Base-by-base conservation (phyloP, 2,797 vertebrate species). In the Craterocephalus amniculus region DNA sequence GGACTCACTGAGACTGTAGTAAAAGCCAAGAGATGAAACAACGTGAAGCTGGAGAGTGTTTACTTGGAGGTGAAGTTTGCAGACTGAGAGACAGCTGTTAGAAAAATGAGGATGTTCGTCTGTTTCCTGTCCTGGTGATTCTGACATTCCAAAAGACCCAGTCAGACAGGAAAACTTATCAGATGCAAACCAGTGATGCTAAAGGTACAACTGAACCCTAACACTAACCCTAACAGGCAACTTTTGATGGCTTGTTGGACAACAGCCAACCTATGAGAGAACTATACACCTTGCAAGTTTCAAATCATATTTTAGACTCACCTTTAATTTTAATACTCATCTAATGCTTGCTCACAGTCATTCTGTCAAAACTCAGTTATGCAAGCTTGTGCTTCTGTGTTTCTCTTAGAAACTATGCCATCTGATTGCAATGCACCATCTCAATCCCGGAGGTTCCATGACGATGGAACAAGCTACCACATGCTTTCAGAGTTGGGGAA, bases 101-200 rank as follows among this genome's bases (percentile, higher is more conserved):
- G 58, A 72, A 61, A 83, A 64, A 81, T 81, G 36, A 79, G 83
- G 77, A 77, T 43, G 70, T 85, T 78, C 71, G 67, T 76, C 45
- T 67, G 40, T 82, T 80, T 67, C 55, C 78, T 36, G 59, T 83
- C 70, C 72, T 61, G 56, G 52, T 6, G 32, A 63, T 43, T 76
- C 76, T 73, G 84, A 78, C 16, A 67, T 26, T 51, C 36, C 55
- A 27, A 29, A 45, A 29, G 52, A 69, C 14, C 59, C 24, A 0
- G 34, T 29, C 58, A 68, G 79, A 48, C 79, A 83, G 80, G 83
- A 81, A 86, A 67, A 70, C 83, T 82, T 68, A 79, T 64, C 80
- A 87, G 76, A 83, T 76, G 67, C 78, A 77, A 59, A 34, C 54
- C 45, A 26, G 26, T 0, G 62, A 76, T 40, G 8, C 13, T 20